Conservation (phyloP, 2,888 invertebrate genomes). For the Leptinotarsa tumamoca region DNA sequence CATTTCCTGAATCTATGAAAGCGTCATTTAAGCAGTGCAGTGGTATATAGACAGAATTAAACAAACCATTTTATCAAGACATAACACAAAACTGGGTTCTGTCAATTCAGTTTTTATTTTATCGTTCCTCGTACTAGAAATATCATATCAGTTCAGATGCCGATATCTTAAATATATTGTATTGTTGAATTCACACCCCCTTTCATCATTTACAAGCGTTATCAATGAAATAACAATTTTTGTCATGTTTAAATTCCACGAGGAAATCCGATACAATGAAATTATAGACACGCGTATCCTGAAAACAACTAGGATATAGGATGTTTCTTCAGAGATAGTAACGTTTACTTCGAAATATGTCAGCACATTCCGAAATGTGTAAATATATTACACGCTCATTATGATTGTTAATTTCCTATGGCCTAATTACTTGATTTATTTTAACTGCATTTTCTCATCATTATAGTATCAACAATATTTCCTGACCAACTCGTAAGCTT, state of each 20-base stretch:
- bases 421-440: neutral
- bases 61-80: no score
- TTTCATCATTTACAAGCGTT: neutral
- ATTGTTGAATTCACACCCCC: neutral
- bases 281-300: slow-evolving; percentile 22
- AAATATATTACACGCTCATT: neutral
- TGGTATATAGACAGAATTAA: no score
- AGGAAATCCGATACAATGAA: slow-evolving; percentile 8
- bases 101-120: neutral
- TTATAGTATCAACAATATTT: neutral
- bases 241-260: slow-evolving; percentile 8
- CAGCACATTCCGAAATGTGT: slow-evolving; percentile 19
- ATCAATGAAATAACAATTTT: neutral
- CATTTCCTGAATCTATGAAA: no score
- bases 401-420: slow-evolving; percentile 4
- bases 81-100: neutral
- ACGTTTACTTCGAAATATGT: slow-evolving; percentile 15
- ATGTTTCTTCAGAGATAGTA: slow-evolving; percentile 32
- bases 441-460: neutral
- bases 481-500: neutral
- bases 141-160: no score
- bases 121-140: no score
- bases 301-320: slow-evolving; percentile 22
- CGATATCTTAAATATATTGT: neutral
- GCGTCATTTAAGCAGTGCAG: no score